Evolutionary conservation across 2,888 invertebrate species (phyloP).

Genomic region (Rhopalosiphum nymphaeae): DNA sequence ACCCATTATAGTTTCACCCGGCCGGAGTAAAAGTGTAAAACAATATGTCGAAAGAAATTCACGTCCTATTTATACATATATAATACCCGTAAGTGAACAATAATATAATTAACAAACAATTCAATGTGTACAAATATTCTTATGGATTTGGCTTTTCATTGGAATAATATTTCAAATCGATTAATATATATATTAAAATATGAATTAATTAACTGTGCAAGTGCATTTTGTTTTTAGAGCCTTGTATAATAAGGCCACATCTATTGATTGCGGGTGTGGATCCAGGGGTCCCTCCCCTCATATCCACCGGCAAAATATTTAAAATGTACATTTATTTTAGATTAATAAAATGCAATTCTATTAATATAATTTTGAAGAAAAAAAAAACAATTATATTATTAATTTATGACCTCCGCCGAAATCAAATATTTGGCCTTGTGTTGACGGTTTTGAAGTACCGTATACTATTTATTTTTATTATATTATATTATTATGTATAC

Average conservation of each 20-base stretch:
- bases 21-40: not conserved
- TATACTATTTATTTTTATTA: not conserved
- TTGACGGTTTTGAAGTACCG: not conserved
- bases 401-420: not conserved
- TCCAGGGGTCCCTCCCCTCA: not conserved
- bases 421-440: slow-evolving; percentile 1
- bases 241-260: not conserved
- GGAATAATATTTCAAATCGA: not conserved
- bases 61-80: not conserved
- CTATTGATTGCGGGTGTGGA: not conserved
- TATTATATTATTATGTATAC: not conserved
- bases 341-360: not conserved
- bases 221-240: not conserved
- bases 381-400: slow-evolving; percentile 2
- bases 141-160: not conserved
- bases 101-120: not conserved
- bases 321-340: not conserved
- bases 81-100: not conserved
- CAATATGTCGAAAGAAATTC: not conserved
- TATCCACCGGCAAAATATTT: not conserved
- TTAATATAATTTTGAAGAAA: not conserved
- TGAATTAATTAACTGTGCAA: not conserved
- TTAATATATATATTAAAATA: not conserved
- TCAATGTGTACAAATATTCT: not conserved
- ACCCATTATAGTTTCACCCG: not conserved